A percentile compares a stretch with the other conserved stretches of the same genome.
Evolutionary conservation across 1,140 invertebrate genomes (phyloP).

Genomic region (Hyles euphorbiae): DNA sequence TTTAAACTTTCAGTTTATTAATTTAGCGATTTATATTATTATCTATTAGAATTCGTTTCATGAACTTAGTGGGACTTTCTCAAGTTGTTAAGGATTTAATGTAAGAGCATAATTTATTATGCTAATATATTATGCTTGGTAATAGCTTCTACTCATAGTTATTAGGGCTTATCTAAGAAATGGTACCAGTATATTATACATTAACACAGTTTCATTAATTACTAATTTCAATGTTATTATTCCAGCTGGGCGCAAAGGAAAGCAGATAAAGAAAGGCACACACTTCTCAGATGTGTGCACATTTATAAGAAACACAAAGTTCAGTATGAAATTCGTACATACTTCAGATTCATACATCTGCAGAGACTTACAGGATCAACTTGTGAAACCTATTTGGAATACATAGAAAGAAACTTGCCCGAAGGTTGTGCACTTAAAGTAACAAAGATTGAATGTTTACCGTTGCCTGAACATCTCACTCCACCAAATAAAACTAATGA

Average conservation of each 20-base stretch:
- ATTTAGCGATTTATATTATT: background rate
- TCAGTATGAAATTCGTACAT: slow-evolving; percentile 97
- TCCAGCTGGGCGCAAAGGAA: slow-evolving; percentile 84
- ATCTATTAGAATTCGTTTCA: too few relatives aligned
- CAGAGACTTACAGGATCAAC: slow-evolving; percentile 94
- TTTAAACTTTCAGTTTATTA: background rate
- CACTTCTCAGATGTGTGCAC: slow-evolving; percentile 91
- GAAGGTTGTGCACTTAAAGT: slow-evolving; percentile 98
- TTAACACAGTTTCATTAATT: too few relatives aligned
- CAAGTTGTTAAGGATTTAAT: too few relatives aligned
- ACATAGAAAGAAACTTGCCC: slow-evolving; percentile 96
- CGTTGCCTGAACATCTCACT: slow-evolving; percentile 75
- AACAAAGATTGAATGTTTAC: slow-evolving; percentile 84
- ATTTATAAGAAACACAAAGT: slow-evolving; percentile 96
- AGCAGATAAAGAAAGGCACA: slow-evolving; percentile 84
- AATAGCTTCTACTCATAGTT: too few relatives aligned
- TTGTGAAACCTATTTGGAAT: slow-evolving; percentile 96
- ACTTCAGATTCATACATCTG: slow-evolving; percentile 91
- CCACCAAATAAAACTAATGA: slow-evolving; percentile 46
- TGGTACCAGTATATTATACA: too few relatives aligned
- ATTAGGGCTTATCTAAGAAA: too few relatives aligned
- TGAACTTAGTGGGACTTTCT: too few relatives aligned
- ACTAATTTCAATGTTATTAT: slow-evolving; percentile 27
- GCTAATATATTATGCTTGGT: too few relatives aligned
- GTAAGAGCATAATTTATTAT: too few relatives aligned